Evolutionary conservation across 2,888 invertebrate species (phyloP).

Genomic region (Ectobius pallidus): DNA sequence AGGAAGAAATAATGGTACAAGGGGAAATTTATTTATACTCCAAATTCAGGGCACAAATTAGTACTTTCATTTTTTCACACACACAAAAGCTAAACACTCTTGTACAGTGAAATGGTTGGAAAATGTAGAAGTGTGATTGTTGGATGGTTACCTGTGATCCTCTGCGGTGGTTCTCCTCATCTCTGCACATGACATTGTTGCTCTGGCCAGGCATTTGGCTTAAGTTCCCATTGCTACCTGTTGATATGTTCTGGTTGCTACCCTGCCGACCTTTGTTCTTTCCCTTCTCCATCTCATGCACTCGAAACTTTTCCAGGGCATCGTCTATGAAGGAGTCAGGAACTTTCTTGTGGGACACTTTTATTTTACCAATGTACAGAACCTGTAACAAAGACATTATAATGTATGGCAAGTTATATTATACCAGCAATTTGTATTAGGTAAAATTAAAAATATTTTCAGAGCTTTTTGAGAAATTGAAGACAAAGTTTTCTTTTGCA

Average conservation of each 20-base stretch:
- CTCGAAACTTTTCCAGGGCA: slow-evolving; percentile 81
- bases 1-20: no score
- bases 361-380: slow-evolving; percentile 89
- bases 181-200: not conserved
- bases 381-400: slow-evolving; percentile 61
- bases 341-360: slow-evolving; percentile 84
- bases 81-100: no score
- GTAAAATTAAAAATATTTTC: no score
- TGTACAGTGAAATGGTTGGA: no score
- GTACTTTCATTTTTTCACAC: no score
- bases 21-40: no score
- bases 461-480: no score
- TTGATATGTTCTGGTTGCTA: not conserved
- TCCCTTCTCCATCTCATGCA: slow-evolving; percentile 75
- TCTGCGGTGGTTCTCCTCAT: not conserved
- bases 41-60: no score
- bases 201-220: not conserved
- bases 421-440: no score
- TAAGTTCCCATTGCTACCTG: slow-evolving; percentile 8
- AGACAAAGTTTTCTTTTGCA: no score
- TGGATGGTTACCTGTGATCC: slow-evolving; percentile 26
- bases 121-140: no score
- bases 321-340: slow-evolving; percentile 91
- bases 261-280: slow-evolving; percentile 9
- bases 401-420: not conserved